These are phyloP conservation scores for Dasysyrphus albostriatus DNA, from an alignment of 2,888 invertebrate species.

Conservation along the genomic window DNA sequence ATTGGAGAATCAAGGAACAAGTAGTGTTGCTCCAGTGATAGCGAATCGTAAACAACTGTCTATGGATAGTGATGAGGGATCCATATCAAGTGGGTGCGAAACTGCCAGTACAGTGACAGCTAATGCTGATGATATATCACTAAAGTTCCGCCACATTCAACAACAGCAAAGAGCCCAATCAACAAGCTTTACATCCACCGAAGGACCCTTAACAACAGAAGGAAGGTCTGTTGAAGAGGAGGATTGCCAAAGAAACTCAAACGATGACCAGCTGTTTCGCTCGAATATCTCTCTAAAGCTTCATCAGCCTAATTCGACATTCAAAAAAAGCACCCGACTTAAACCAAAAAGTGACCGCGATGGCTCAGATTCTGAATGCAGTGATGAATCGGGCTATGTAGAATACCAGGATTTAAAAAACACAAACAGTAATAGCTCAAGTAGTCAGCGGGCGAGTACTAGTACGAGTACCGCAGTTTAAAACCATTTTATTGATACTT, in stretches of 20 bases:
- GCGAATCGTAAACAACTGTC: slow-evolving; percentile 77
- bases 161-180: slow-evolving; percentile 67
- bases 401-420: slow-evolving; percentile 86
- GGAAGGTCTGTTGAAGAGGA: slow-evolving; percentile 16
- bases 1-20: slow-evolving; percentile 76
- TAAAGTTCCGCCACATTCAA: slow-evolving; percentile 77
- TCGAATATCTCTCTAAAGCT: slow-evolving; percentile 80
- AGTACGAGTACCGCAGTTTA: slow-evolving; percentile 67
- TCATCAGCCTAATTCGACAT: slow-evolving; percentile 77
- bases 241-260: slow-evolving; percentile 71
- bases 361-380: slow-evolving; percentile 92
- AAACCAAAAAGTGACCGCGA: slow-evolving; percentile 79
- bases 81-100: slow-evolving; percentile 92
- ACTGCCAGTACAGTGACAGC: slow-evolving; percentile 90
- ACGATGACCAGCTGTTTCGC: slow-evolving; percentile 77
- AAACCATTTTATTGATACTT: slow-evolving; percentile 18
- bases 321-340: slow-evolving; percentile 73
- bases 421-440: slow-evolving; percentile 44
- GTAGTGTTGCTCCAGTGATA: slow-evolving; percentile 41
- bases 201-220: slow-evolving; percentile 14
- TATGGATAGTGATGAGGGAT: slow-evolving; percentile 89
- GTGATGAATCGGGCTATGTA: slow-evolving; percentile 96
- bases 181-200: slow-evolving; percentile 23
- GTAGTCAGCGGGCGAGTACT: slow-evolving; percentile 53
- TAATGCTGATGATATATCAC: slow-evolving; percentile 83